A percentile compares a stretch with the other conserved stretches of the same genome.
These are phyloP conservation scores for Myotis planiceps DNA, from an alignment of 2,797 vertebrate genomes.

Conservation along the genomic window DNA sequence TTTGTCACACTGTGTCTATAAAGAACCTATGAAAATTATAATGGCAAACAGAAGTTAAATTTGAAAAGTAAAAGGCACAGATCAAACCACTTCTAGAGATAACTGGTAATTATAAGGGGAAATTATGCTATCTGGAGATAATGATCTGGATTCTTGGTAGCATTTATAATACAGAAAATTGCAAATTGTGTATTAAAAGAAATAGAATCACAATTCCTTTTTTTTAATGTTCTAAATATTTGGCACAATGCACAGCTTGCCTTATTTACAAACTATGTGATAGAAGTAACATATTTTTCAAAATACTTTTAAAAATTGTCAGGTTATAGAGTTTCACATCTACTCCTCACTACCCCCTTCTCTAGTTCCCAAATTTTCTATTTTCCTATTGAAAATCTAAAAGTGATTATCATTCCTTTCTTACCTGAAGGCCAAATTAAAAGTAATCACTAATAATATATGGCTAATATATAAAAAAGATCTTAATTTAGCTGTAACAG, in stretches of 20 bases:
- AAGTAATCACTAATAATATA: slow-evolving; percentile 16
- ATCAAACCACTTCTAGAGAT: slow-evolving; percentile 3
- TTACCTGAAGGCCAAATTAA: slow-evolving; percentile 50
- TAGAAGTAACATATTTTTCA: slow-evolving; percentile 34
- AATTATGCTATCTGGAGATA: neutral
- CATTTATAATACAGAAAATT: slow-evolving; percentile 42
- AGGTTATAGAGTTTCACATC: neutral
- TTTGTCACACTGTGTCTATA: neutral
- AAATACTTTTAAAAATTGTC: neutral
- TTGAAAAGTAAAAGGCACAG: slow-evolving; percentile 31
- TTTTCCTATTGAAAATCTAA: slow-evolving; percentile 45
- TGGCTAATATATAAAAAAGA: neutral
- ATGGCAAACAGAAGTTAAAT: neutral
- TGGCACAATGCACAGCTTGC: slow-evolving; percentile 45
- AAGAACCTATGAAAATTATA: neutral
- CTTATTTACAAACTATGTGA: slow-evolving; percentile 32
- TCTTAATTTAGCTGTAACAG: slow-evolving; percentile 32
- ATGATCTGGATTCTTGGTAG: neutral
- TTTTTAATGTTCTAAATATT: slow-evolving; percentile 31
- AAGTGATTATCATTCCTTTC: neutral
- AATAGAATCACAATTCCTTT: slow-evolving; percentile 1
- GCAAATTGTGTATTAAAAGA: slow-evolving; percentile 38
- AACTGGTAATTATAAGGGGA: neutral
- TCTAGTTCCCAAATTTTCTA: neutral
- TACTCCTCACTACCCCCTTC: neutral